Conservation (phyloP, 1,140 invertebrate genomes). For the Venturia canescens region DNA sequence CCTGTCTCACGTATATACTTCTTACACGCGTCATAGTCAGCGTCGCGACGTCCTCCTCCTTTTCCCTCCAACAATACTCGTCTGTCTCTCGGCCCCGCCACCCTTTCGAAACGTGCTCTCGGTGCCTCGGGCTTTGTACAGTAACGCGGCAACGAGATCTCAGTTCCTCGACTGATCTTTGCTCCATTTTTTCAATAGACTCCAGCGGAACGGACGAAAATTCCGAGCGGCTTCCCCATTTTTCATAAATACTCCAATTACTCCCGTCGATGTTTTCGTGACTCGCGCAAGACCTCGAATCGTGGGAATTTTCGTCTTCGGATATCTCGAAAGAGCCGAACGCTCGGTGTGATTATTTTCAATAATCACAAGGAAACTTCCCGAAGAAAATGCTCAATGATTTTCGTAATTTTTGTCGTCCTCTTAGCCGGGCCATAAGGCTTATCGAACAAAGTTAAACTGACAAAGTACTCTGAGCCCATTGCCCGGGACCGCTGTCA, state of each 20-base stretch:
- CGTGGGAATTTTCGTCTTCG: background rate
- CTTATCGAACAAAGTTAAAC: too few species aligned
- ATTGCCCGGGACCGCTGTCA: too few species aligned
- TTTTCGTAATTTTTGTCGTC: too few species aligned
- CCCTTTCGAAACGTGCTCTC: background rate
- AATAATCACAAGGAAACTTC: too few species aligned
- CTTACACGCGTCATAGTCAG: conserved; percentile 35
- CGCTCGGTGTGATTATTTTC: too few species aligned
- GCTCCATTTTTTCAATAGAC: too few species aligned
- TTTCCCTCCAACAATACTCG: conserved; percentile 37
- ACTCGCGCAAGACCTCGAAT: background rate
- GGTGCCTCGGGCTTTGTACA: background rate
- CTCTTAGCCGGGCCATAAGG: too few species aligned
- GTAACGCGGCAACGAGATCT: background rate
- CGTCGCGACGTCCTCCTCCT: conserved; percentile 41
- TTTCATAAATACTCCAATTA: too few species aligned
- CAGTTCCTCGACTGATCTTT: background rate
- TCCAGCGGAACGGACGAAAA: too few species aligned
- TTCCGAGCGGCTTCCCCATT: too few species aligned
- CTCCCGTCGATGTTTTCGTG: background rate
- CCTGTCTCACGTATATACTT: conserved; percentile 17
- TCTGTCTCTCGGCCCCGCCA: conserved; percentile 26
- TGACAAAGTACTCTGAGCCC: too few species aligned
- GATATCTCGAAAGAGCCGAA: background rate
- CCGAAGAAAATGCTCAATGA: too few species aligned